phyloP scores from a whole-genome alignment of 2,797 vertebrate genomes.

The Danio albolineatus region DNA sequence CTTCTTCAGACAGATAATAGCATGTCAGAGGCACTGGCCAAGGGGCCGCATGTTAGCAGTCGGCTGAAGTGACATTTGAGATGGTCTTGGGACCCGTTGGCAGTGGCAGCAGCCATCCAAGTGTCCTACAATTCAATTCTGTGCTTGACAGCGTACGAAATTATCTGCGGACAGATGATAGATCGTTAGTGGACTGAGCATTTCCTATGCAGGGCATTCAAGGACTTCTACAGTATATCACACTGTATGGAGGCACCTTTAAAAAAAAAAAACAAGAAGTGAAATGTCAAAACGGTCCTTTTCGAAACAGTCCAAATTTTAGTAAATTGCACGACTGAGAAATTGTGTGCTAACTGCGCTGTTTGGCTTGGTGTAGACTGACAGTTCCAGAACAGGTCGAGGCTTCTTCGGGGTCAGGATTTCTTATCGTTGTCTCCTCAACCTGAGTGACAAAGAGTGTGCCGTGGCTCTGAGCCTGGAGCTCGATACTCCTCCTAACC shows the following conservation, averaged over 20 bases:
- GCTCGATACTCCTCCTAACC: slow-evolving; percentile 59
- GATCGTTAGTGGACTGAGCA: slow-evolving; percentile 67
- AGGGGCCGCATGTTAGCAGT: slow-evolving; percentile 71
- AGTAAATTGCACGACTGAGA: background rate
- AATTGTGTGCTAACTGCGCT: slow-evolving; percentile 3
- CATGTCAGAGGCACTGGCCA: slow-evolving; percentile 68
- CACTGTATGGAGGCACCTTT: background rate
- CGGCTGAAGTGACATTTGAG: slow-evolving; percentile 76
- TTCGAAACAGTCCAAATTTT: slow-evolving; percentile 14
- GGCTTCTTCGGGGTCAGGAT: slow-evolving; percentile 29
- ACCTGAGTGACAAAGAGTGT: slow-evolving; percentile 76
- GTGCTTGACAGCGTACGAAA: slow-evolving; percentile 76
- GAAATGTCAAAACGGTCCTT: background rate
- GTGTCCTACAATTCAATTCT: slow-evolving; percentile 77
- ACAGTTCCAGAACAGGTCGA: slow-evolving; percentile 35
- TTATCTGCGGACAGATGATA: slow-evolving; percentile 80
- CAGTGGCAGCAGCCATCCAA: slow-evolving; percentile 69
- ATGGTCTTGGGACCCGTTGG: slow-evolving; percentile 74
- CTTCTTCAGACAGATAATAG: slow-evolving; percentile 68
- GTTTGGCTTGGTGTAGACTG: slow-evolving; percentile 27
- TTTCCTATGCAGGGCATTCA: slow-evolving; percentile 44
- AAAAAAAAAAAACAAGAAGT: background rate
- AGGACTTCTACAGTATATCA: background rate
- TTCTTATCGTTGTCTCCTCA: slow-evolving; percentile 43
- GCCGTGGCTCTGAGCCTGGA: slow-evolving; percentile 65